Conservation (phyloP, 2,888 invertebrate species). For the Zeuzera pyrina region DNA sequence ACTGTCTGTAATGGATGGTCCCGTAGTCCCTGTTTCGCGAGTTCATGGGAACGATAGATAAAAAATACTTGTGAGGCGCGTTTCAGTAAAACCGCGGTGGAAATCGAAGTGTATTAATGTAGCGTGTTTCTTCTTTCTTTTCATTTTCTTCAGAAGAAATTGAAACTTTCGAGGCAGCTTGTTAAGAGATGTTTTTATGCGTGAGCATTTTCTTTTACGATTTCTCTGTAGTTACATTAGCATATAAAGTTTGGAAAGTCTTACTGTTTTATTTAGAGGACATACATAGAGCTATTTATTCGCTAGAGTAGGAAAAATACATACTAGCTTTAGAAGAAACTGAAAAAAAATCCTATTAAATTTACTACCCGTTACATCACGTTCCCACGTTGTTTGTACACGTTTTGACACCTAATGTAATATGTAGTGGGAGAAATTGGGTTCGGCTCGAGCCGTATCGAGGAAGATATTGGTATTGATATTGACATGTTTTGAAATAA, state of each 20-base stretch:
- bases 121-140: constrained; percentile 5
- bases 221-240: too few relatives aligned
- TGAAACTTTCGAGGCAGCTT: too few relatives aligned
- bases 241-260: too few relatives aligned
- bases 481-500: constrained; percentile 25
- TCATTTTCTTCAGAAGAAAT: not conserved
- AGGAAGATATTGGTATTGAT: constrained; percentile 26
- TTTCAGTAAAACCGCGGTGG: constrained; percentile 17
- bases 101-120: constrained; percentile 36
- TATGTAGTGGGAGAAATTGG: constrained; percentile 45
- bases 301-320: too few relatives aligned
- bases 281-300: too few relatives aligned
- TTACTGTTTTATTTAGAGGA: too few relatives aligned
- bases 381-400: constrained; percentile 28
- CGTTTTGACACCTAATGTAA: constrained; percentile 49
- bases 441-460: constrained; percentile 27
- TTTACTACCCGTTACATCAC: constrained; percentile 1
- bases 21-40: constrained; percentile 34
- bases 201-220: too few relatives aligned
- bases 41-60: constrained; percentile 42
- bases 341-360: not conserved
- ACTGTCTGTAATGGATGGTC: constrained; percentile 41
- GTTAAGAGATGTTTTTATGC: too few relatives aligned
- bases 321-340: too few relatives aligned
- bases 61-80: constrained; percentile 26